These are phyloP conservation scores for Planiliza haematocheilus DNA, from an alignment of 2,113 vertebrate genomes.

Conservation along the genomic window DNA sequence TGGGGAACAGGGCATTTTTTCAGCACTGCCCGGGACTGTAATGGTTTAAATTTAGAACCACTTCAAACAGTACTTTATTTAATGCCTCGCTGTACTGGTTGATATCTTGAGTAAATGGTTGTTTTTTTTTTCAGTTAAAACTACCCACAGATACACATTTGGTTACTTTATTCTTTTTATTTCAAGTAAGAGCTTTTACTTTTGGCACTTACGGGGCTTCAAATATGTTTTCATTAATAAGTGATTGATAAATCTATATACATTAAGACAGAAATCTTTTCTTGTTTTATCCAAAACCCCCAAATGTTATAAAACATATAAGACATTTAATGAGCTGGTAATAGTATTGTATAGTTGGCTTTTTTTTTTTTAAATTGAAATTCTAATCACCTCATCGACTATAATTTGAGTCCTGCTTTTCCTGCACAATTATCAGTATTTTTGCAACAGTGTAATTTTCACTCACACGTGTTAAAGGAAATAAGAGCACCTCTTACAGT, in stretches of 20 bases:
- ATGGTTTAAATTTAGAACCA: not conserved
- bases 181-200: too few species aligned
- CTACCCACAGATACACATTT: too few species aligned
- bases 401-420: slow-evolving; percentile 1
- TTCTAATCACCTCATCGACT: not conserved
- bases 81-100: not conserved
- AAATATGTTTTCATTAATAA: too few species aligned
- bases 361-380: too few species aligned
- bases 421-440: not conserved
- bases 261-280: too few species aligned
- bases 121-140: not conserved
- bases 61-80: not conserved
- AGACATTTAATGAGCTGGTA: too few species aligned
- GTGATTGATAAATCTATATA: too few species aligned
- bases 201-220: too few species aligned
- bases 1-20: not conserved
- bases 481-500: slow-evolving; percentile 33
- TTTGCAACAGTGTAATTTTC: not conserved
- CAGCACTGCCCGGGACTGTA: not conserved
- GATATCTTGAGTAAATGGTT: not conserved
- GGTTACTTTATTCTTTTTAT: too few species aligned
- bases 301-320: too few species aligned
- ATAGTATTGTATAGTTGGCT: too few species aligned
- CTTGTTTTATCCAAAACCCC: too few species aligned
- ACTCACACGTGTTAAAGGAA: slow-evolving; percentile 19